Conservation (phyloP, 2,888 invertebrate species). For the Oligia latruncula region DNA sequence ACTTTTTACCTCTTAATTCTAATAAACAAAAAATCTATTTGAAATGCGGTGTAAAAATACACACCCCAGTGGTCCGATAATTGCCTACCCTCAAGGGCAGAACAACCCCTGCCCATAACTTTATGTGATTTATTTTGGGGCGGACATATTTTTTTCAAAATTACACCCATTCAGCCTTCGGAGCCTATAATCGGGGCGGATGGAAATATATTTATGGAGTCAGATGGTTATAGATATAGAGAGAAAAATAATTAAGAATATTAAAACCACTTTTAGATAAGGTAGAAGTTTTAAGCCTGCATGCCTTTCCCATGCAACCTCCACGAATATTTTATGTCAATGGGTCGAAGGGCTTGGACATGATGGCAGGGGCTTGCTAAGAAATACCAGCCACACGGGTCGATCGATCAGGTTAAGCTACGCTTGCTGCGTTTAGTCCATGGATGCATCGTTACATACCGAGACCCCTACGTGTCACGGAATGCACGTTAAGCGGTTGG, state of each 20-base stretch:
- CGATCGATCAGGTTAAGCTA: background rate
- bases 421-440: background rate
- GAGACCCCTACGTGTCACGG: background rate
- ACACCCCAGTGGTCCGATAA: slow-evolving; percentile 61
- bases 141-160: slow-evolving; percentile 65
- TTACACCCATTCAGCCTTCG: slow-evolving; percentile 56
- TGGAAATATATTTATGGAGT: slow-evolving; percentile 12
- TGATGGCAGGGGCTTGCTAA: background rate
- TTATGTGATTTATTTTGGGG: slow-evolving; percentile 69
- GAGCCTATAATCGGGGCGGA: slow-evolving; percentile 32
- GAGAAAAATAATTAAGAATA: background rate
- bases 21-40: slow-evolving; percentile 60
- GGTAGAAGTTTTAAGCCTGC: background rate
- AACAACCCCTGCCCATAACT: slow-evolving; percentile 63
- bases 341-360: too few relatives aligned
- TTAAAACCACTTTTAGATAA: background rate
- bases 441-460: background rate
- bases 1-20: slow-evolving; percentile 26
- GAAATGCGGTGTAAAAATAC: slow-evolving; percentile 65
- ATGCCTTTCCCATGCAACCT: background rate
- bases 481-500: background rate
- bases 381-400: too few relatives aligned
- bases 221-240: slow-evolving; percentile 1
- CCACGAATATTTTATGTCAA: too few relatives aligned
- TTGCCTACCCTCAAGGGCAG: slow-evolving; percentile 66